These are phyloP conservation scores for Wasmannia auropunctata DNA, from an alignment of 1,140 invertebrate species.

Conservation along the genomic window DNA sequence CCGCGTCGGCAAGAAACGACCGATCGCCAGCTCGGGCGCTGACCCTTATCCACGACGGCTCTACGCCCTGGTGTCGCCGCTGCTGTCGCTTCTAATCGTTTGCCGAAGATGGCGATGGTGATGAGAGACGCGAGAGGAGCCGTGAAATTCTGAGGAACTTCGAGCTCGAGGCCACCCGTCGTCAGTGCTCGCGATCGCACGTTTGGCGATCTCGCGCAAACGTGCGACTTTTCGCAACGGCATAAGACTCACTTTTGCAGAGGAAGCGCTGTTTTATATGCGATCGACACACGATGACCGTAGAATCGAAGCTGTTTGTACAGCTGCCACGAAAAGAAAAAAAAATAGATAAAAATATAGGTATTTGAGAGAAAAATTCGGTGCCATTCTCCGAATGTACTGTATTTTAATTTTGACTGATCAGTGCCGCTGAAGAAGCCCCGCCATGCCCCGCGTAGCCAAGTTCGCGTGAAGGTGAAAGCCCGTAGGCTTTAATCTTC, in stretches of 20 bases:
- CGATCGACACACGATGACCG: background rate
- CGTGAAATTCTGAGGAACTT: background rate
- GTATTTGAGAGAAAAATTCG: background rate
- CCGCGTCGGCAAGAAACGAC: slow-evolving; percentile 70
- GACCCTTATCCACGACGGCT: background rate
- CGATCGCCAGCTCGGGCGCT: slow-evolving; percentile 53
- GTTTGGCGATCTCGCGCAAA: background rate
- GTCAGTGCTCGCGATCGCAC: background rate
- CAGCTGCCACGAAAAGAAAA: background rate
- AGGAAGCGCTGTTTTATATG: slow-evolving; percentile 34
- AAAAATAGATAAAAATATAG: background rate
- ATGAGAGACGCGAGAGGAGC: background rate
- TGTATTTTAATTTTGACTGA: slow-evolving; percentile 1
- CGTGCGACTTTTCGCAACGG: background rate
- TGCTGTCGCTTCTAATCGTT: slow-evolving; percentile 33
- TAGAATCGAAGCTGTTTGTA: slow-evolving; percentile 23
- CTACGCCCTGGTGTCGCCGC: slow-evolving; percentile 2
- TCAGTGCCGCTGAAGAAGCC: background rate
- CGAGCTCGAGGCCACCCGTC: background rate
- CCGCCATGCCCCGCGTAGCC: background rate
- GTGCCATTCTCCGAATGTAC: background rate
- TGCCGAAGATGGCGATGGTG: slow-evolving; percentile 33
- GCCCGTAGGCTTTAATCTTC: slow-evolving; percentile 23
- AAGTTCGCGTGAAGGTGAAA: background rate
- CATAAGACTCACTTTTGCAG: slow-evolving; percentile 2